Evolutionary conservation across 1,140 invertebrate genomes (phyloP).

Genomic region (Andrena cerasifolii): DNA sequence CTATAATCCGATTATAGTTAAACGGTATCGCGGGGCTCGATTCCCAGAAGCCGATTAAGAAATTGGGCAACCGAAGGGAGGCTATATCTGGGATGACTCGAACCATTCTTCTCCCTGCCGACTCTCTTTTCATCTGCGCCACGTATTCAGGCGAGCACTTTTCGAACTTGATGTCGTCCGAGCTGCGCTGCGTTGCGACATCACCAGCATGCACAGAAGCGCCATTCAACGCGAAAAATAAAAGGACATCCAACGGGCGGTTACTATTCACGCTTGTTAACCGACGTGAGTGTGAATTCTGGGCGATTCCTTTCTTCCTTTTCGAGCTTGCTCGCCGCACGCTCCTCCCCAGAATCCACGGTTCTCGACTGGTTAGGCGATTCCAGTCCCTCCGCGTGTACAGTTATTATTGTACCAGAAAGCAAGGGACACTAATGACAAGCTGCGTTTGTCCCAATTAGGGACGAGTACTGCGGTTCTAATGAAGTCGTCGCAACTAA

Average conservation of each 20-base stretch:
- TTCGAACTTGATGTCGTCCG: constrained; percentile 14
- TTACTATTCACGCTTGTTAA: constrained; percentile 34
- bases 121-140: not conserved
- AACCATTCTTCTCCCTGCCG: not conserved
- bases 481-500: no score
- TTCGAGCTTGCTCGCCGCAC: not conserved
- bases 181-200: not conserved
- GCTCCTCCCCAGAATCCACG: constrained; percentile 12
- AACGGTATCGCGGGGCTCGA: constrained; percentile 39
- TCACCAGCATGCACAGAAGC: not conserved
- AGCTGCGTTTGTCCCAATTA: no score
- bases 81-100: constrained; percentile 18
- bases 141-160: constrained; percentile 7
- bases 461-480: no score
- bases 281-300: constrained; percentile 45
- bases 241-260: not conserved
- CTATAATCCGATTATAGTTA: constrained; percentile 59
- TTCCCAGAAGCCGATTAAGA: constrained; percentile 57
- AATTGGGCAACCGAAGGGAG: constrained; percentile 33
- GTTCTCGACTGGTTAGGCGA: constrained; percentile 46
- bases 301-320: constrained; percentile 20
- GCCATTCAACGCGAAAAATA: not conserved
- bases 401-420: constrained; percentile 53
- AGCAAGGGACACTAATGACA: constrained; percentile 29
- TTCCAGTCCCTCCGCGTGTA: constrained; percentile 38